Base-by-base conservation (phyloP, 2,888 invertebrate species). In the Gerris lacustris region DNA sequence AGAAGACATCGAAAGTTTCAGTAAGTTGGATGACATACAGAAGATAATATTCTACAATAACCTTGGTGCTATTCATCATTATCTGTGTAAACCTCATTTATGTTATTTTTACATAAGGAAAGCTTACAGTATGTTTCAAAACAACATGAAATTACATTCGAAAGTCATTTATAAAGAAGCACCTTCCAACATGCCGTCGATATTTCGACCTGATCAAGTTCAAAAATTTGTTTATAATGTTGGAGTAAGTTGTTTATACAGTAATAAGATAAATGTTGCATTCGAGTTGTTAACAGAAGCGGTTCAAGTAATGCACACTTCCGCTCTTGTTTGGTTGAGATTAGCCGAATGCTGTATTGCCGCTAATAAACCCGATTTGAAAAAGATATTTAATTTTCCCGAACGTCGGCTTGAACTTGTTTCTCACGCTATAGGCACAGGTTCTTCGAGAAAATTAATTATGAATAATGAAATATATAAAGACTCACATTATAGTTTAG, bases 281-380 rank as follows among this genome's bases (percentile, higher is more conserved):
- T 96, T 97, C 81, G 94, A 94, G 78, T 94, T 92, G 79, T 86
- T 96, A 66, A 87, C 92, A 15, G 89, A 94, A 80, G 92, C 92
- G 5, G 88, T 93, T 0, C 87, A 93, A 74, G 87, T 70, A 17
- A 69, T 73, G 71, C 92, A 92, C 73, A 89, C 89, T 76, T 96
- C 95, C 81, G 91, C 96, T 5, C 84, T 92, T 71, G 84, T 97
- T 63, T 98, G 97, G 96, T 82, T 95, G 71, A 85, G 96, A 76
- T 83, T 97, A 77, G 95, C 96, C 0, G 97, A 97, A 81, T 94
- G 96, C 78, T 94, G 94, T 79, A 90, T 94, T 66, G 86, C 85
- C 76, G 84, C 84, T 77, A 84, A 87, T 77, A 87, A 87, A 78
- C 82, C 82, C 74, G 82, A 82, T 66, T 88, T 88, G 77, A 85